A percentile compares a stretch with the other conserved stretches of the same genome.
Evolutionary conservation across 2,113 vertebrate genomes (phyloP).

Genomic region (Gymnarchus niloticus): DNA sequence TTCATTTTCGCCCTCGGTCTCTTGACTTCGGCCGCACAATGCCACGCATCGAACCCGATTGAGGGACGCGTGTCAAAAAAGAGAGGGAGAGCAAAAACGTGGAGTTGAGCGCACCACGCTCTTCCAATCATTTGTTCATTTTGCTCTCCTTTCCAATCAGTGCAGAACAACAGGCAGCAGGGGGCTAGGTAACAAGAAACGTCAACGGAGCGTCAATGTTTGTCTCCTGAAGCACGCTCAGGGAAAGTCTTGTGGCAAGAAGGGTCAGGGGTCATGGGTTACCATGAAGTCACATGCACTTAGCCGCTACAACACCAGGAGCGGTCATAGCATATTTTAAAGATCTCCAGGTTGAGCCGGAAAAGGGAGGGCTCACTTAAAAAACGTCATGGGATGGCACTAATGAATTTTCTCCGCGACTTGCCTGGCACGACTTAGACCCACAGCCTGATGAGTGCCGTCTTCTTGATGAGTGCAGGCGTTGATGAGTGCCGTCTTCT

Average conservation of each 20-base stretch:
- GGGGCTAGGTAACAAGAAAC: not conserved
- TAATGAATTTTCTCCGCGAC: slow-evolving; percentile 41
- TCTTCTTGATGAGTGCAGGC: slow-evolving; percentile 1
- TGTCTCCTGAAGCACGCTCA: not conserved
- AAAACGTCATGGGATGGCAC: not conserved
- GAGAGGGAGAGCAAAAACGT: too few relatives aligned
- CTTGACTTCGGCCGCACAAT: not conserved
- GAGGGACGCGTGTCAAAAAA: not conserved
- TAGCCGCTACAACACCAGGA: too few relatives aligned
- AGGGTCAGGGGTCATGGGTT: not conserved
- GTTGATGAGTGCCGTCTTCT: not conserved
- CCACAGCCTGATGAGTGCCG: not conserved
- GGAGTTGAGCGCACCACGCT: too few relatives aligned
- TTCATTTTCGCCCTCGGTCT: not conserved
- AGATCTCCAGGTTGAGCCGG: not conserved
- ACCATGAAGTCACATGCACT: not conserved
- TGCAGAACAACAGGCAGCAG: not conserved
- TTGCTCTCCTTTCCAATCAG: not conserved
- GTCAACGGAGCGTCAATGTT: not conserved
- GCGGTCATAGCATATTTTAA: too few relatives aligned
- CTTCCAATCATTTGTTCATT: too few relatives aligned
- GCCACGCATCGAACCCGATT: not conserved
- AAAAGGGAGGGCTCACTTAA: not conserved
- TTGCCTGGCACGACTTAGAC: not conserved
- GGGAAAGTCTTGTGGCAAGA: not conserved